These are phyloP conservation scores for Prietella phreatophila DNA, from an alignment of 2,113 vertebrate species.

Conservation along the genomic window DNA sequence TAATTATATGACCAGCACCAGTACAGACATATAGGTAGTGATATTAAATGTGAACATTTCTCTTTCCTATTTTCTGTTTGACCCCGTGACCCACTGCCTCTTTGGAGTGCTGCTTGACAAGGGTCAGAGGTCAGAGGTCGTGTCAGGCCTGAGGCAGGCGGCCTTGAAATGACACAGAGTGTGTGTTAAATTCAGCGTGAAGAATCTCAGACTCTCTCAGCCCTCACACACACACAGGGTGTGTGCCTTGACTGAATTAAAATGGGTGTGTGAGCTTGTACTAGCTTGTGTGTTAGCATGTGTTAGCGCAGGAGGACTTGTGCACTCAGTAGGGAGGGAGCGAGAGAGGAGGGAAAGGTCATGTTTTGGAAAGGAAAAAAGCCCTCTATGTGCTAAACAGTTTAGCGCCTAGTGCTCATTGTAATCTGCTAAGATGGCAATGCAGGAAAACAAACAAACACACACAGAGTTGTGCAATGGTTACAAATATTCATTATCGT, in stretches of 20 bases:
- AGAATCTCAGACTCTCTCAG: neutral
- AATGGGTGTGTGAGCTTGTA: slow-evolving; percentile 9
- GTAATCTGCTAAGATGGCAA: slow-evolving; percentile 23
- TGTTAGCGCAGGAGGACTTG: neutral
- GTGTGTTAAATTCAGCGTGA: neutral
- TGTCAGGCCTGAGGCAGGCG: slow-evolving; percentile 9
- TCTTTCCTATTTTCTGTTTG: neutral
- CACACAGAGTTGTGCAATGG: neutral
- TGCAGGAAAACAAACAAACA: slow-evolving; percentile 25
- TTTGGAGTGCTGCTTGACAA: neutral
- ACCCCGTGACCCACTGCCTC: neutral
- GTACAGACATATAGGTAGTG: too few species aligned
- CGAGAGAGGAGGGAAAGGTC: slow-evolving; percentile 5
- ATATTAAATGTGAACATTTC: neutral
- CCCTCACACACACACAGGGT: neutral
- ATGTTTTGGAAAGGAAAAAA: slow-evolving; percentile 20
- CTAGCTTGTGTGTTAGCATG: slow-evolving; percentile 2
- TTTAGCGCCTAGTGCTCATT: slow-evolving; percentile 39
- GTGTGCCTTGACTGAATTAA: slow-evolving; percentile 2
- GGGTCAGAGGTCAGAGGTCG: slow-evolving; percentile 10
- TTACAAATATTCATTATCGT: neutral
- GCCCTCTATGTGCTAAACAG: slow-evolving; percentile 32
- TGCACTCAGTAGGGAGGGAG: neutral
- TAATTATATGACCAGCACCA: too few species aligned
- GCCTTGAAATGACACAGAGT: neutral